Percentiles rank a stretch among this genome's conserved stretches.
phyloP scores from a whole-genome alignment of 2,888 invertebrate genomes.

The Dendrolimus pini region DNA sequence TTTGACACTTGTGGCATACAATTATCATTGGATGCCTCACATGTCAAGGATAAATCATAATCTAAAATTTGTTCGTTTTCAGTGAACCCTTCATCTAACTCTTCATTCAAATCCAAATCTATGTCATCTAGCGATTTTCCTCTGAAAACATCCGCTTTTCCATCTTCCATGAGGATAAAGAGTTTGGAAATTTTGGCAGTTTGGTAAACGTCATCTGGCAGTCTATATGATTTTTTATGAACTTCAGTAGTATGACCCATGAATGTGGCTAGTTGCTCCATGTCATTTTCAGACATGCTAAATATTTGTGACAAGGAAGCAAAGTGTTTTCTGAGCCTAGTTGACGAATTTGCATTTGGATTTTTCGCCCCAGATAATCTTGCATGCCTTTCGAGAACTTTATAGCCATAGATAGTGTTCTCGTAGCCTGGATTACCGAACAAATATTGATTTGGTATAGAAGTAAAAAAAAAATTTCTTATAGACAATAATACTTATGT shows the following conservation, averaged over 20 bases:
- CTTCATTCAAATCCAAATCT: constrained; percentile 20
- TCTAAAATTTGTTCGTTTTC: constrained; percentile 16
- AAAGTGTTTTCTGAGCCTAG: constrained; percentile 28
- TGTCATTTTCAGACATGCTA: constrained; percentile 24
- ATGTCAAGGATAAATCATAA: constrained; percentile 6
- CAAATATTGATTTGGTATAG: constrained; percentile 9
- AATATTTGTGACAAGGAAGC: constrained; percentile 27
- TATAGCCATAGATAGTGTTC: constrained; percentile 23
- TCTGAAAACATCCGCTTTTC: constrained; percentile 22
- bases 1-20: background rate
- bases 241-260: constrained; percentile 22
- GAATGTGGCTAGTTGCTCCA: constrained; percentile 26
- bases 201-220: constrained; percentile 26
- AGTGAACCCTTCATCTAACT: constrained; percentile 14
- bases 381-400: constrained; percentile 22
- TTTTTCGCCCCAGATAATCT: constrained; percentile 22
- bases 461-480: constrained; percentile 10
- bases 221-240: constrained; percentile 20
- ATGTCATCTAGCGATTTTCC: constrained; percentile 21
- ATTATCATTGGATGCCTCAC: background rate
- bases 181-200: constrained; percentile 29
- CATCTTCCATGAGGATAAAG: constrained; percentile 26
- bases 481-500: constrained; percentile 14
- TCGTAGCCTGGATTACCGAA: constrained; percentile 10
- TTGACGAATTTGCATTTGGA: constrained; percentile 24